A percentile compares a stretch with the other conserved stretches of the same genome.
Conservation (phyloP, 2,797 vertebrate species). For the Labeo calbasu region DNA sequence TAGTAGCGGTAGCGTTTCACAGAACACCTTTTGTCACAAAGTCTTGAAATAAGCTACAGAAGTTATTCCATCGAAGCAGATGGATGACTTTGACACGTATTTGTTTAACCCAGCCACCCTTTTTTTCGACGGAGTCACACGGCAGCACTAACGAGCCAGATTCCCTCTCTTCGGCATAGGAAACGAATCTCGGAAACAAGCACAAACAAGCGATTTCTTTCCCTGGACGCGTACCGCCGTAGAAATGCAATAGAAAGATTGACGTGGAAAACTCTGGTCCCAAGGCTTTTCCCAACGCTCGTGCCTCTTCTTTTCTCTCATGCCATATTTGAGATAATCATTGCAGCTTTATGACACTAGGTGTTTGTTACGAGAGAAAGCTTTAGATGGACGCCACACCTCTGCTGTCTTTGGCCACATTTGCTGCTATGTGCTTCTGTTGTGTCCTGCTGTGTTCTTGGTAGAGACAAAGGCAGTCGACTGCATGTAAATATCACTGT, state of each 20-base stretch:
- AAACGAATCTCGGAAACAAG: slow-evolving; percentile 17
- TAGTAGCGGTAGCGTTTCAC: background rate
- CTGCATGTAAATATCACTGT: slow-evolving; percentile 72
- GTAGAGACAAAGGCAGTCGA: slow-evolving; percentile 68
- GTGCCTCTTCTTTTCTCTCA: slow-evolving; percentile 39
- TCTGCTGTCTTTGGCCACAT: slow-evolving; percentile 62
- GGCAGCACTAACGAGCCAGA: background rate
- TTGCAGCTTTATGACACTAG: slow-evolving; percentile 54
- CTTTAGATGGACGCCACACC: slow-evolving; percentile 59
- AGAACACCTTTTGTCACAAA: slow-evolving; percentile 27
- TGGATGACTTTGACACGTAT: background rate
- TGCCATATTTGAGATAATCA: slow-evolving; percentile 40
- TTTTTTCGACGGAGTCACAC: background rate
- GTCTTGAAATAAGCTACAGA: slow-evolving; percentile 4
- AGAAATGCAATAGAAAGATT: slow-evolving; percentile 23
- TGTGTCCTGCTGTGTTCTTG: slow-evolving; percentile 69
- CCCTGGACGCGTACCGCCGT: background rate
- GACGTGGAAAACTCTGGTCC: background rate
- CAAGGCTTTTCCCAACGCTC: slow-evolving; percentile 2
- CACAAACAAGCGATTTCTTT: slow-evolving; percentile 21
- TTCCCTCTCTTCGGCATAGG: background rate
- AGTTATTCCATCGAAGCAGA: background rate
- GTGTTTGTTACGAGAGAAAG: slow-evolving; percentile 57
- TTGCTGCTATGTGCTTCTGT: slow-evolving; percentile 71
- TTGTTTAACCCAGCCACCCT: background rate